These are phyloP conservation scores for Picathartes gymnocephalus DNA, from an alignment of 2,113 vertebrate species.

Conservation along the genomic window DNA sequence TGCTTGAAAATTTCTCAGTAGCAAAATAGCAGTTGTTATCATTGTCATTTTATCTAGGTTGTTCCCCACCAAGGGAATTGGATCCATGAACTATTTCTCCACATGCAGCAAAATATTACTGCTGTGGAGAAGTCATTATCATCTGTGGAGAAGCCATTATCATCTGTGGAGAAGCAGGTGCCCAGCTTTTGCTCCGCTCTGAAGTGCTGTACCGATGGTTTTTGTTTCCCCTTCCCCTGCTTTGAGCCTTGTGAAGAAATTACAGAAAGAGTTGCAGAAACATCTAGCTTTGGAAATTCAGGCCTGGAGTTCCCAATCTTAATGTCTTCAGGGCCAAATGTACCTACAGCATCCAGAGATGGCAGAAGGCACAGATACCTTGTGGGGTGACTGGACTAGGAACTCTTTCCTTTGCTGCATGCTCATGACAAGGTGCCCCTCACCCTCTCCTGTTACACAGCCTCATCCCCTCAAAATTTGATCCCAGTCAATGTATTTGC, in stretches of 20 bases:
- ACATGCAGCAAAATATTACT: background rate
- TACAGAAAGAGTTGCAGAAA: background rate
- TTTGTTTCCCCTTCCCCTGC: background rate
- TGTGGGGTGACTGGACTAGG: fast-evolving
- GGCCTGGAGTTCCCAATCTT: background rate
- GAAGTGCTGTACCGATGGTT: background rate
- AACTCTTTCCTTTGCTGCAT: background rate
- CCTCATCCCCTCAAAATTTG: background rate
- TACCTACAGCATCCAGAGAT: background rate
- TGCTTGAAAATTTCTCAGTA: background rate
- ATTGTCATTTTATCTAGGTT: background rate
- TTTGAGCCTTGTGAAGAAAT: background rate
- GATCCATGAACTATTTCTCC: background rate
- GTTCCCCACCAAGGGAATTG: background rate
- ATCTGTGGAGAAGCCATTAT: background rate
- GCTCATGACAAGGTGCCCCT: background rate
- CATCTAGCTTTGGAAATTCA: background rate
- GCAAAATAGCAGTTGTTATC: background rate
- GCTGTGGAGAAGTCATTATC: background rate
- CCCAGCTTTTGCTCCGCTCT: background rate
- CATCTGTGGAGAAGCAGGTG: background rate
- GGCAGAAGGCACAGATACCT: background rate
- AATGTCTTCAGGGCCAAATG: background rate
- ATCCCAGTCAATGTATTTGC: background rate
- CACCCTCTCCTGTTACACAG: background rate